These are phyloP conservation scores for Eutolmus rufibarbis DNA, from an alignment of 2,888 invertebrate species.

Conservation along the genomic window DNA sequence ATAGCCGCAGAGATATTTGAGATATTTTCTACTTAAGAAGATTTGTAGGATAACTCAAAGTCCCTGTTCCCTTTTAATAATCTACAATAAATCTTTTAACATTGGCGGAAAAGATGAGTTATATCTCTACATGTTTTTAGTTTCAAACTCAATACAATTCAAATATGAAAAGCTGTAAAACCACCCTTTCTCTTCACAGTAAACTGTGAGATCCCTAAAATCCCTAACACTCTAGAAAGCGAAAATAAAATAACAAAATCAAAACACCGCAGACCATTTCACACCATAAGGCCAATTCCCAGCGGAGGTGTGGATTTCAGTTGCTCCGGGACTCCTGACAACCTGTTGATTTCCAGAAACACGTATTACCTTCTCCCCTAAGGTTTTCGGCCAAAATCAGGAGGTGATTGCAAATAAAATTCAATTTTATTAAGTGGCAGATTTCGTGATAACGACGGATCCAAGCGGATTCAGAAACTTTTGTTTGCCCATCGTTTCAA, in stretches of 20 bases:
- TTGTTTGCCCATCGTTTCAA: not conserved
- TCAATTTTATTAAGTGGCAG: constrained; percentile 41
- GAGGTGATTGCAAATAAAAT: constrained; percentile 27
- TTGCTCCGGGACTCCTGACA: not conserved
- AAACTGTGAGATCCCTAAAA: not conserved
- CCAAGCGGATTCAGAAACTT: not conserved
- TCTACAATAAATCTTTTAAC: not conserved
- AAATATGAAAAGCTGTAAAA: not conserved
- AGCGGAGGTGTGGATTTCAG: constrained; percentile 35
- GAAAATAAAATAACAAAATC: not conserved
- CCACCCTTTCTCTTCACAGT: too few species aligned
- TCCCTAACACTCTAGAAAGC: not conserved
- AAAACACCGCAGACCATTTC: constrained; percentile 20
- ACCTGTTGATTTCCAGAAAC: constrained; percentile 38
- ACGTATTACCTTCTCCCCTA: not conserved
- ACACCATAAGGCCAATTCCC: constrained; percentile 18
- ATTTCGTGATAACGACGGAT: constrained; percentile 3
- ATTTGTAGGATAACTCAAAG: not conserved
- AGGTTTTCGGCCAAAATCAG: not conserved
- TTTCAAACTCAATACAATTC: not conserved
- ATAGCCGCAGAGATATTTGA: not conserved
- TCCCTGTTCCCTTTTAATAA: not conserved
- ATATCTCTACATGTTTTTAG: not conserved
- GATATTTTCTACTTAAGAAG: not conserved
- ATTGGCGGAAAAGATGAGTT: not conserved